Conservation (phyloP, 2,797 vertebrate genomes). For the Cottoperca gobio region DNA sequence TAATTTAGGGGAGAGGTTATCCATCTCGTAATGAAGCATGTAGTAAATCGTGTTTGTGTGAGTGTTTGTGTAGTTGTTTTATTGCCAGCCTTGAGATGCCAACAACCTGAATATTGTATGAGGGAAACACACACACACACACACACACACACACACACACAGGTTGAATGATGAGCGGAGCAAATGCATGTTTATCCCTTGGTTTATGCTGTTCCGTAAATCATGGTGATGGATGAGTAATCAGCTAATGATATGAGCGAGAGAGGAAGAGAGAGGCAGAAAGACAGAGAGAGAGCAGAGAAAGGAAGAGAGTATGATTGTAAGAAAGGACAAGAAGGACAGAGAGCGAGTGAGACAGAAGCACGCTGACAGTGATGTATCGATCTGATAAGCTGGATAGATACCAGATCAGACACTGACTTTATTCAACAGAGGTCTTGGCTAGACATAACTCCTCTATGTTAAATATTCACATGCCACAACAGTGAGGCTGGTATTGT, state of each 20-base stretch:
- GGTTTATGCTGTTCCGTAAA: conserved; percentile 53
- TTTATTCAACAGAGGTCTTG: neutral
- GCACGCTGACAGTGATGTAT: conserved; percentile 15
- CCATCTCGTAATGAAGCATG: conserved; percentile 52
- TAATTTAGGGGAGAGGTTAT: conserved; percentile 56
- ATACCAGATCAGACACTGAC: neutral
- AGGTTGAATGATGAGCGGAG: conserved; percentile 41
- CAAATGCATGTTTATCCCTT: conserved; percentile 53
- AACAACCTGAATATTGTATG: conserved; percentile 61
- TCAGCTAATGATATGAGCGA: conserved; percentile 62
- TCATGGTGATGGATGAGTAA: conserved; percentile 71
- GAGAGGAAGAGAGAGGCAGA: neutral
- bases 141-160: conserved; percentile 1
- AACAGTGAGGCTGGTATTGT: neutral
- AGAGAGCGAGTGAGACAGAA: neutral
- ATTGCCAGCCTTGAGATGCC: conserved; percentile 47
- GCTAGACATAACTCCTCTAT: neutral
- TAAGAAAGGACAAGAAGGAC: conserved; percentile 2
- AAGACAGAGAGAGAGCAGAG: neutral
- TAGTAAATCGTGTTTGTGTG: conserved; percentile 28
- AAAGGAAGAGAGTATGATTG: neutral
- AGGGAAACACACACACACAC: conserved; percentile 12
- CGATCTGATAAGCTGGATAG: neutral
- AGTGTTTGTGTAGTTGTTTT: conserved; percentile 18
- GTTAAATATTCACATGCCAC: neutral